Conservation (phyloP, 2,888 invertebrate species). For the Oligia fasciuncula region DNA sequence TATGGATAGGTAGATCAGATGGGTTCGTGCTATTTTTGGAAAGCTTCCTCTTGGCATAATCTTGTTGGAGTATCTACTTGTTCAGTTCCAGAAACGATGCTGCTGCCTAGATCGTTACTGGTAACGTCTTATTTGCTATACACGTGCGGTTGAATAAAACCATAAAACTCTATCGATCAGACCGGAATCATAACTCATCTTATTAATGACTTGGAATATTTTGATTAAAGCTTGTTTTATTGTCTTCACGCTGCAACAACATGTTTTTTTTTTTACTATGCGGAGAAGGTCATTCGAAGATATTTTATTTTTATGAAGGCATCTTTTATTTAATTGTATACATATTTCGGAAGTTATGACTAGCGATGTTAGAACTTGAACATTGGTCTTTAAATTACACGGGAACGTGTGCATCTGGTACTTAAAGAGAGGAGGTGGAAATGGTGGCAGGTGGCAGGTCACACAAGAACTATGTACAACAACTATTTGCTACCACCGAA, state of each 20-base stretch:
- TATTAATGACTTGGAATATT: background rate
- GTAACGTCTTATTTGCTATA: background rate
- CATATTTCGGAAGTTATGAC: slow-evolving; percentile 1
- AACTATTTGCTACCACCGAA: background rate
- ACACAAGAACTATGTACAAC: background rate
- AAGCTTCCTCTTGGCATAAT: background rate
- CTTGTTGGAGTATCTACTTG: background rate
- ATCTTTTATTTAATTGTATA: background rate
- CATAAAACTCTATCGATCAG: background rate
- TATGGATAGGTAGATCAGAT: too few species aligned
- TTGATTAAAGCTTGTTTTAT: background rate
- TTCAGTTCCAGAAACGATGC: background rate
- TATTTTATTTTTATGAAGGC: background rate
- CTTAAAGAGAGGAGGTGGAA: background rate
- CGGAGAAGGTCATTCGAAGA: background rate
- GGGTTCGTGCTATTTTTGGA: background rate
- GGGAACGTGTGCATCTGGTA: background rate
- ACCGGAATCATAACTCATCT: too few species aligned
- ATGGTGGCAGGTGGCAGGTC: background rate
- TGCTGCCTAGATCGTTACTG: background rate
- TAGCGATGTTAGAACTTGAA: background rate
- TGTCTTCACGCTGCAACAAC: slow-evolving; percentile 3
- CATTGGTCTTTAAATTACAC: background rate
- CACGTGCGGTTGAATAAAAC: background rate
- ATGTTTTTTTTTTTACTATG: background rate